A percentile compares a stretch with the other conserved stretches of the same genome.
Conservation (phyloP, 2,113 vertebrate species). For the Bubo bubo region DNA sequence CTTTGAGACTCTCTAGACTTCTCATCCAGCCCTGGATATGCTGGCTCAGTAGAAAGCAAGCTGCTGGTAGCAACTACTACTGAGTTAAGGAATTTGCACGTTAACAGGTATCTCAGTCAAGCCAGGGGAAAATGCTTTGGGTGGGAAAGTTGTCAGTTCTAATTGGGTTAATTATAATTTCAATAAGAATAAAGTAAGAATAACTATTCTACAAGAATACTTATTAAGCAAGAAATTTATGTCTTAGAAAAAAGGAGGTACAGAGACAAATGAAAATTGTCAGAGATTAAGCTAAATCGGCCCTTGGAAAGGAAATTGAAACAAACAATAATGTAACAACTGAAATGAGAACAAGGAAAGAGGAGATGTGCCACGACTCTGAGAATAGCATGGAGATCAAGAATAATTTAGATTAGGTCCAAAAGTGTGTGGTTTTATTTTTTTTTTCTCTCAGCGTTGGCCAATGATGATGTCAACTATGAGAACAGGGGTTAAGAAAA, state of each 20-base stretch:
- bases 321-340: not conserved
- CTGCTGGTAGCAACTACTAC: not conserved
- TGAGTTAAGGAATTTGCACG: not conserved
- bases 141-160: not conserved
- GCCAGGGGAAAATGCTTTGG: not conserved
- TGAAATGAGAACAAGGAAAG: constrained; percentile 36
- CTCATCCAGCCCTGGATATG: not conserved
- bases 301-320: not conserved
- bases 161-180: not conserved
- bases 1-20: not conserved
- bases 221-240: not conserved
- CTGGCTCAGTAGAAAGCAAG: not conserved
- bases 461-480: not conserved
- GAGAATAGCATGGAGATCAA: not conserved
- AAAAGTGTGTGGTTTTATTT: not conserved
- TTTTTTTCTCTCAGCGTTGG: not conserved
- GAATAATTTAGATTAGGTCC: not conserved
- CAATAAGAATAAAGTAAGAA: not conserved
- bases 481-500: not conserved
- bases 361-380: not conserved
- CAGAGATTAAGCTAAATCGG: not conserved
- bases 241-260: not conserved
- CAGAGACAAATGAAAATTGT: not conserved
- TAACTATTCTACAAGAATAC: not conserved
- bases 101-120: not conserved